These are phyloP conservation scores for Patella pellucida DNA, from an alignment of 2,888 invertebrate species.

Conservation along the genomic window DNA sequence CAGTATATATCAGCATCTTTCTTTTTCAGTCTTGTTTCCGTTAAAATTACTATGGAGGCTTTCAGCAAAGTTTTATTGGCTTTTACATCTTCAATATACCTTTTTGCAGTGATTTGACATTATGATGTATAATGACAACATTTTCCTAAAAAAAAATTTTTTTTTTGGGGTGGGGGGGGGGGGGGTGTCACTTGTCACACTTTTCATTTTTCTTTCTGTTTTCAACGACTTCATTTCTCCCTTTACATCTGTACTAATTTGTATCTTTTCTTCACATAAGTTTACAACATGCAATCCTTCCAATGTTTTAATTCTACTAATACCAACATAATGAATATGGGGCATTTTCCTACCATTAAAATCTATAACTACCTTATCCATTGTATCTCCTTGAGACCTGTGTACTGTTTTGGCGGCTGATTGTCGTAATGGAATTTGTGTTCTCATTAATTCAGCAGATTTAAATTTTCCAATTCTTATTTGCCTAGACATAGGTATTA, in stretches of 20 bases:
- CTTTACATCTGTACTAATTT: conserved; percentile 15
- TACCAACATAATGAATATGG: conserved; percentile 29
- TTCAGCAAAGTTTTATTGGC: conserved; percentile 1
- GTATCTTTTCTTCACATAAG: conserved; percentile 18
- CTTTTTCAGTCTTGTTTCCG: background rate
- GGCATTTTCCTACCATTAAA: conserved; percentile 10
- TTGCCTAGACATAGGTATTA: background rate
- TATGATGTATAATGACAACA: no score
- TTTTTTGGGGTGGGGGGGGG: no score
- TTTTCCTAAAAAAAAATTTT: no score
- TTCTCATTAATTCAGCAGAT: conserved; percentile 18
- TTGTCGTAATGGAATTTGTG: conserved; percentile 31
- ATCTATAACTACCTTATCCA: conserved; percentile 21
- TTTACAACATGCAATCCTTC: conserved; percentile 23
- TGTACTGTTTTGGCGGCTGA: conserved; percentile 31
- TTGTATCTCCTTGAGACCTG: conserved; percentile 30
- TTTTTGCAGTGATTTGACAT: no score
- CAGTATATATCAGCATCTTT: background rate
- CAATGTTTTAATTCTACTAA: conserved; percentile 19
- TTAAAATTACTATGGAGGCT: background rate
- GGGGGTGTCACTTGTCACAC: no score
- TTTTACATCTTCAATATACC: background rate
- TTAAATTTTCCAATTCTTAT: conserved; percentile 6
- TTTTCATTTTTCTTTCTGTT: background rate
- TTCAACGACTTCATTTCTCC: conserved; percentile 24